Evolutionary conservation across 2,797 vertebrate species (phyloP), one percentile per base, ranked within the genome.

Genomic region (Enteromius treurensis): DNA sequence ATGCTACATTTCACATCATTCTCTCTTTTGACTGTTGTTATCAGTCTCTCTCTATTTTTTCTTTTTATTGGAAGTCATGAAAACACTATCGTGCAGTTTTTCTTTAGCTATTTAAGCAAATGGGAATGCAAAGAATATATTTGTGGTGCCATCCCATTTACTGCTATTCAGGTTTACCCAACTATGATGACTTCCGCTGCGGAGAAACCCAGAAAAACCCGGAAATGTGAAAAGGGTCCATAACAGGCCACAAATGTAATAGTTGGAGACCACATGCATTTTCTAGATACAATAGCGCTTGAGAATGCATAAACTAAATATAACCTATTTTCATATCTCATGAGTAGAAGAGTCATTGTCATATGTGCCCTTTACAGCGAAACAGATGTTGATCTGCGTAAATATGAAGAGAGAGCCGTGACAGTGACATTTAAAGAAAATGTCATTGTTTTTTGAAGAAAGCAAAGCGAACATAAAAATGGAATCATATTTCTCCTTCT

Each of bases 391-490:
- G 21, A 65, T 79, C 77, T 67, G 45, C 49, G 65, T 23, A 60
- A 53, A 70, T 53, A 42, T 40, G 64, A 69, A 70, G 15, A 70
- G 15, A 58, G 32, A 80, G 32, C 53, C 8, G n/a, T 68, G 64
- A 37, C 3, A 76, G 74, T 53, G 34, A 80, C 65, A 83, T 86
- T 86, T 67, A 77, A 71, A 65, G 23, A 80, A 81, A 84, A 86
- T 65, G 45, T 55, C 55, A 65, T 10, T 51, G 73, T 69, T 32
- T 70, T 74, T 55, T 21, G 19, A 58, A 13, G 21, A 71, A 49
- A 10, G 21, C n/a, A 65, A n/a, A 7, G 21, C 14, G n/a, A 55
- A 64, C n/a, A 79, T 74, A 26, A 37, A 65, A 67, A 37, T 34
- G 6, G 1, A 79, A 19, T 2, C 9, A 65, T 49, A n/a, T 7